Evolutionary conservation across 30 jellyfish, hydroid and myxozoan species (phyloP).

Genomic region (Calvadosia cruxmelitensis): DNA sequence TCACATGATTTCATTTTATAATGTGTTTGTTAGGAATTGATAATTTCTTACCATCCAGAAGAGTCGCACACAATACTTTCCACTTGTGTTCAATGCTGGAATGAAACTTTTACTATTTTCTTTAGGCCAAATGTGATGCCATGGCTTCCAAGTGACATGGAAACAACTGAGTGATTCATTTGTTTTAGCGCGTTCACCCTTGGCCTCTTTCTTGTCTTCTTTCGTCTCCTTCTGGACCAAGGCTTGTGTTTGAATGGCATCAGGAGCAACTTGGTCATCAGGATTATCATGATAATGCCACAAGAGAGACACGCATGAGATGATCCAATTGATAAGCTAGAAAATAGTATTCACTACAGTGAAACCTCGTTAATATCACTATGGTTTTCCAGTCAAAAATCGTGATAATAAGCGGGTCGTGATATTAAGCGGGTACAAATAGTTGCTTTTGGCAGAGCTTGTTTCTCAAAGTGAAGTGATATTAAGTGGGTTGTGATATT

Average conservation of each 20-base stretch:
- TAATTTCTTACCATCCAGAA: slow-evolving; percentile 95
- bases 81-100: slow-evolving; percentile 54
- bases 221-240: too few species aligned
- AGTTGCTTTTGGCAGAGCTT: background rate
- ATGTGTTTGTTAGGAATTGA: too few species aligned
- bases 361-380: too few species aligned
- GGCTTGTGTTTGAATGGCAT: too few species aligned
- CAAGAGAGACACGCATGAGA: background rate
- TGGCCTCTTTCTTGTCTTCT: too few species aligned
- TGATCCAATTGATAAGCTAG: background rate
- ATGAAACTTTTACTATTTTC: slow-evolving; percentile 39
- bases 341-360: too few species aligned
- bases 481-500: too few species aligned
- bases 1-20: too few species aligned
- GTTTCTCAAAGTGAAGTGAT: too few species aligned
- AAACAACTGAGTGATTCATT: slow-evolving; percentile 43
- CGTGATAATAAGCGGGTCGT: background rate
- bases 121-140: slow-evolving; percentile 98
- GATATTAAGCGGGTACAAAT: background rate
- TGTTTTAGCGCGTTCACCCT: slow-evolving; percentile 15
- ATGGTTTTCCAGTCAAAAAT: background rate
- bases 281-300: background rate
- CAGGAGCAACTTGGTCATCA: too few species aligned
- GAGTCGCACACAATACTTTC: slow-evolving; percentile 81
- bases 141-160: slow-evolving; percentile 67